Percentiles rank a stretch among this genome's conserved stretches.
Conservation (phyloP, 2,888 invertebrate genomes). For the Craniophora ligustri region DNA sequence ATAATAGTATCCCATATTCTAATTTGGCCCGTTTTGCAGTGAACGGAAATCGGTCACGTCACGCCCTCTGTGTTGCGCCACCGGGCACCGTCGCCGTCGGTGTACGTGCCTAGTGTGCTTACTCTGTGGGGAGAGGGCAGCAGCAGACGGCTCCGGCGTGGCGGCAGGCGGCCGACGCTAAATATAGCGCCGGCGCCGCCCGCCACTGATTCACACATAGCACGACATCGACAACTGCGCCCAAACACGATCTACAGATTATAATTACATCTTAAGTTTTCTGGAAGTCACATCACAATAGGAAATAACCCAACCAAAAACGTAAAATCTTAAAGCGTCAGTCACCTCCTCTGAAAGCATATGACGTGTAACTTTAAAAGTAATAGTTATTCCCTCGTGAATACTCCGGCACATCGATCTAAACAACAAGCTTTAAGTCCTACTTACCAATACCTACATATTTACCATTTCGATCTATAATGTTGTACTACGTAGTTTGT, state of each 20-base stretch:
- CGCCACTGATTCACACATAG: conserved; percentile 57
- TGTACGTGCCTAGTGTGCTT: neutral
- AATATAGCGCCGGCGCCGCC: conserved; percentile 59
- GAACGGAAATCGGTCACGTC: neutral
- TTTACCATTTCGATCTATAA: too few species aligned
- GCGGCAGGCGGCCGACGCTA: conserved; percentile 47
- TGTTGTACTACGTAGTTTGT: too few species aligned
- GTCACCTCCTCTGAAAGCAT: too few species aligned
- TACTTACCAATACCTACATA: too few species aligned
- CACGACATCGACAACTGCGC: conserved; percentile 23
- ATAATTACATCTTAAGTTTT: conserved; percentile 8
- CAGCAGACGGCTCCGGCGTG: conserved; percentile 37
- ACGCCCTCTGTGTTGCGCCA: conserved; percentile 24
- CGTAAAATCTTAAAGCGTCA: neutral
- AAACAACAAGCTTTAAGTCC: too few species aligned
- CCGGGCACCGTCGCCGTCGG: too few species aligned
- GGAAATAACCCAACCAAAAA: neutral
- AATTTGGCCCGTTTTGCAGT: too few species aligned
- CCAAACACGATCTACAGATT: conserved; percentile 7
- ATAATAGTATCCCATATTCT: too few species aligned
- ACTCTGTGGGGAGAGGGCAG: conserved; percentile 37
- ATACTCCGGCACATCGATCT: too few species aligned
- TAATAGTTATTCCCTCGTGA: too few species aligned
- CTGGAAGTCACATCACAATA: conserved; percentile 11
- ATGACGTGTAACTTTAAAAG: too few species aligned